Evolutionary conservation across 2,888 invertebrate genomes (phyloP), one percentile per base, ranked within the genome.

Genomic region (Ectemnius continuus): DNA sequence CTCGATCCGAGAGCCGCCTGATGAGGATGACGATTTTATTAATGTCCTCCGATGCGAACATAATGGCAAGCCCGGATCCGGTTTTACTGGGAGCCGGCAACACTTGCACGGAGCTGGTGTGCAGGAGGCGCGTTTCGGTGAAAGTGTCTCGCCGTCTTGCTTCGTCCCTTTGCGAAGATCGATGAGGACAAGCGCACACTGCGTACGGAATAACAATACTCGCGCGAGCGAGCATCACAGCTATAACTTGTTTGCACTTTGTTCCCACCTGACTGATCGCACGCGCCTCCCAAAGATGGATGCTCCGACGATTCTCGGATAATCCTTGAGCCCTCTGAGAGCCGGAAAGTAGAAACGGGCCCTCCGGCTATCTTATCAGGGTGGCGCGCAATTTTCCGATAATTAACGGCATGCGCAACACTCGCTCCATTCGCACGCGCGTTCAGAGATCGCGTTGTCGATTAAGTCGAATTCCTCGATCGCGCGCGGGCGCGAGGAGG

Each of bases 241-340:
- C 36, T 36, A 6, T 36, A 61, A 45, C 61, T 66, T 72, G 66
- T 65, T 72, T 61, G 61, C 66, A 66, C 57, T 72, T 73, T 56
- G 72, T 66, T 61, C 58, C 61, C 23, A 57, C 67, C 23, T 65
- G 65, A 73, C 56, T 28, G 73, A 73, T 68, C 67, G 73, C 75
- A 64, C 73, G 75, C 61, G 68, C 64, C 65, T 48, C 8, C 20
- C 46, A 8, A 36, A 74, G 66, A 45, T 70, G 16, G 13, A n/a
- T 36, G 70, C 70, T 45, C 46, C 13, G 13, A 14, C 46, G 58
- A 45, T n/a, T 59, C 45, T 5, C 20, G 20, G 47, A 48, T 52
- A 8, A 26, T 48, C 11, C 48, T 48, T 23, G n/a, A 11, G 36
- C 36, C 8, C 36, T 36, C 6, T 36, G 36, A 36, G 36, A 36